Evolutionary conservation across 2,113 vertebrate species (phyloP), one percentile per base, ranked within the genome.

Genomic region (Puffinus mauretanicus): DNA sequence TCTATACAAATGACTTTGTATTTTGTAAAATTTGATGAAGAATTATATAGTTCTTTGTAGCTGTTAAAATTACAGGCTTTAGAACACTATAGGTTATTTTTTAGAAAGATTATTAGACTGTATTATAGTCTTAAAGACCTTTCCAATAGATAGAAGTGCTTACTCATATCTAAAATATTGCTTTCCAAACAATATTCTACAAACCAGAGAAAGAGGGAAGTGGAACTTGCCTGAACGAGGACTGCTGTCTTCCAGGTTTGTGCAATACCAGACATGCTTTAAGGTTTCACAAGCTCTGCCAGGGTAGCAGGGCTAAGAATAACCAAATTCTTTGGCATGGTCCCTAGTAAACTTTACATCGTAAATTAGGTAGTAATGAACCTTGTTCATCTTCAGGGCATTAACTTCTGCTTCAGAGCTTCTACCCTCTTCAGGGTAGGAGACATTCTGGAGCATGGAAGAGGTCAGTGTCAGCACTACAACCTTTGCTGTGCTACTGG

Each of bases 241-340:
- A 21, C 46, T 76, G 70, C 42, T 88, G 26, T 79, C 29, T 82
- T 86, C 72, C 70, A 94, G 58, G 42, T 75, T 51, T 94, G 44
- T 85, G 80, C 66, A 84, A 62, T 92, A 60, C 72, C 83, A 92
- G 57, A 40, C 84, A 49, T 61, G 65, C 73, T 79, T 65, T 76
- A 72, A 86, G 73, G 65, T 62, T 86, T 83, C 83, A 34, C 69
- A 82, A 64, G 61, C 83, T 84, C 88, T 92, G 83, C 65, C 66
- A 89, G 88, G 80, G 49, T 4, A 85, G 91, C 86, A 91, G 60
- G 82, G 73, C 91, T 94, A 54, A 90, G 88, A 96, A 89, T 58
- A 93, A 80, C 82, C 73, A 95, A 69, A 83, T 90, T 88, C 69
- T 92, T 76, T 90, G 79, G 77, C 82, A 77, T 49, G 49, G 30